Evolutionary conservation across 2,797 vertebrate genomes (phyloP), one percentile per base, ranked within the genome.

Genomic region (Synaphobranchus kaupii): DNA sequence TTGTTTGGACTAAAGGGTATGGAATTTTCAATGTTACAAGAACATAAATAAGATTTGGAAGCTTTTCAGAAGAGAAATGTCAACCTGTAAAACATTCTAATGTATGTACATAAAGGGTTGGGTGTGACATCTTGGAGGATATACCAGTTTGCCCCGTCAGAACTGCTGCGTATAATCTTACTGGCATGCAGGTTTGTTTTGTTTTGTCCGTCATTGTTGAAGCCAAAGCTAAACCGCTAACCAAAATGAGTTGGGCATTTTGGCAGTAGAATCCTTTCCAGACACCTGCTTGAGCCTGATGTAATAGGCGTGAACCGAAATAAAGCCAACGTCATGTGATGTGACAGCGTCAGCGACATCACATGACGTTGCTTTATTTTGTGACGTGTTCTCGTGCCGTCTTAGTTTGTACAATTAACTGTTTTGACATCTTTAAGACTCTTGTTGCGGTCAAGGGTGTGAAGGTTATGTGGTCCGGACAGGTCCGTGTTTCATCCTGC

Each of bases 161-260:
- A 78, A 47, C 47, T 82, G 7, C n/a, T n/a, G 48, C n/a, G 22
- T 52, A 58, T 83, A 15, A 3, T 83, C 82, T 83, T 44, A 48
- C 17, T 47, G 78, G 39, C 39, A 83, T 58, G 28, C 17, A 31
- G 48, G 44, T 20, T n/a, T n/a, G n/a, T n/a, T 25, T 83, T 83
- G 17, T 44, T 17, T 50, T 83, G 28, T 58, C n/a, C 34, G 25
- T 83, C 52, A 52, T 34, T 83, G 50, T 83, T 31, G 25, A 83
- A 54, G 82, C 82, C 82, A 83, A 83, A 83, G 82, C 48, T 50
- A 50, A 82, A 50, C 25, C 17, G 10, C 80, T n/a, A 82, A 82
- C 44, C 25, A 82, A 82, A 48, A 48, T 3, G 22, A 82, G n/a
- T 48, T 34, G 48, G 1, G 3, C 68, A 82, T 50, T n/a, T 82